phyloP scores from a whole-genome alignment of 1,140 invertebrate genomes.

The Diabrotica virgifera region DNA sequence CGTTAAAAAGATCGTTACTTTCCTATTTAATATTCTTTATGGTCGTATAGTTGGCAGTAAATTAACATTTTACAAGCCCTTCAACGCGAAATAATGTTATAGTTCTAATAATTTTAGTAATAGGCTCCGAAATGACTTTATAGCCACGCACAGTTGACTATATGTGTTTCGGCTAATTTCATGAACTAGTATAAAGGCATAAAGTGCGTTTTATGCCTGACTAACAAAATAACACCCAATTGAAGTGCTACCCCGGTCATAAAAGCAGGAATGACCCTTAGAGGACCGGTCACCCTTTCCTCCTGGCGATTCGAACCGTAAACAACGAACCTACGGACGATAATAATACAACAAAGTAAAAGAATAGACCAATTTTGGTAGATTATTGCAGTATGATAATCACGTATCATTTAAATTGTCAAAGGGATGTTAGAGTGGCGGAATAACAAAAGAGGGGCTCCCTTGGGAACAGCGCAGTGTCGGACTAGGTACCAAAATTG shows the following conservation, averaged over 20 bases:
- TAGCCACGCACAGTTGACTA: background rate
- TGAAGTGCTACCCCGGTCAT: slow-evolving; percentile 8
- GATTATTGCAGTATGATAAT: slow-evolving; percentile 31
- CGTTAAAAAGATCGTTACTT: no score
- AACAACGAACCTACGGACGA: background rate
- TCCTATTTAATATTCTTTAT: no score
- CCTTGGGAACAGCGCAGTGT: slow-evolving; percentile 14
- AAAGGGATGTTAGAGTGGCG: slow-evolving; percentile 16
- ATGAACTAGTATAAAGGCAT: background rate
- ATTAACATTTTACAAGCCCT: background rate
- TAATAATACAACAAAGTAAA: slow-evolving; percentile 21
- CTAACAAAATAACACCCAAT: slow-evolving; percentile 16
- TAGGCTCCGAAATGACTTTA: background rate
- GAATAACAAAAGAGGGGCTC: slow-evolving; percentile 26
- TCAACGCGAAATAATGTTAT: background rate
- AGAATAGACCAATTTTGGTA: slow-evolving; percentile 19
- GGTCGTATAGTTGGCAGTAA: no score
- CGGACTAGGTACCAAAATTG: background rate
- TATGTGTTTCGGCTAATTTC: slow-evolving; percentile 5
- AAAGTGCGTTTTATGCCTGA: slow-evolving; percentile 4
- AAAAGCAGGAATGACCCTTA: slow-evolving; percentile 10
- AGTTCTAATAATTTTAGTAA: background rate
- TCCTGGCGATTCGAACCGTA: background rate
- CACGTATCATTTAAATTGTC: slow-evolving; percentile 40
- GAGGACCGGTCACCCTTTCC: background rate